Evolutionary conservation across 2,797 vertebrate species (phyloP), one percentile per base, ranked within the genome.

Genomic region (Acrossocheilus fasciatus): DNA sequence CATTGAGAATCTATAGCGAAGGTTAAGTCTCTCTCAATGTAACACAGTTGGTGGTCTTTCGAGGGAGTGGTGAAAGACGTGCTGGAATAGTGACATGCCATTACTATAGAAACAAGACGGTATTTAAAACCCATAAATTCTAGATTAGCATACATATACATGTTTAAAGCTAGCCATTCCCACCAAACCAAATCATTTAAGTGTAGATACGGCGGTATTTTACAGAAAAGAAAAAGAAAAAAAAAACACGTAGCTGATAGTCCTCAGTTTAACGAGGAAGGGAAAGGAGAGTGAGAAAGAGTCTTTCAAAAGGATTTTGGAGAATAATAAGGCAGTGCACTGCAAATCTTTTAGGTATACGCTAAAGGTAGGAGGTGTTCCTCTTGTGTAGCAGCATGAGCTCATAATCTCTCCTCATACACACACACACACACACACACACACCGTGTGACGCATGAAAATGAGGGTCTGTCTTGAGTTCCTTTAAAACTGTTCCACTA

Each of bases 61-160:
- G 4, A 7, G 20, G 74, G 45, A 12, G 39, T 50, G 26, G 1
- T 15, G 59, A 62, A 62, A 76, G 62, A 26, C 17, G 1, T 74
- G 26, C 81, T 45, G 17, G 2, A 59, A 7, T 39, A 36, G 15
- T 11, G 83, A 1, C 36, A 88, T 88, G 70, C 80, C 64, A 93
- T 95, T 92, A 92, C 92, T 92, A 95, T 94, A 93, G 94, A 93
- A 94, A 90, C 84, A 91, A 90, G 87, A 88, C 64, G 23, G 45
- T 59, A 82, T 73, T 85, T 83, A 89, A 82, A 87, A 91, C 91
- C 89, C 89, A 93, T 90, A 91, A 91, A 87, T 92, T 88, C 89
- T 74, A 86, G 87, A 90, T 89, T 92, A 92, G 45, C 91, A 87
- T 87, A 81, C 85, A 50, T 78, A 75, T 80, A 36, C 81, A 85